Conservation (phyloP, 1,140 invertebrate species). For the Trachymyrmex septentrionalis region DNA sequence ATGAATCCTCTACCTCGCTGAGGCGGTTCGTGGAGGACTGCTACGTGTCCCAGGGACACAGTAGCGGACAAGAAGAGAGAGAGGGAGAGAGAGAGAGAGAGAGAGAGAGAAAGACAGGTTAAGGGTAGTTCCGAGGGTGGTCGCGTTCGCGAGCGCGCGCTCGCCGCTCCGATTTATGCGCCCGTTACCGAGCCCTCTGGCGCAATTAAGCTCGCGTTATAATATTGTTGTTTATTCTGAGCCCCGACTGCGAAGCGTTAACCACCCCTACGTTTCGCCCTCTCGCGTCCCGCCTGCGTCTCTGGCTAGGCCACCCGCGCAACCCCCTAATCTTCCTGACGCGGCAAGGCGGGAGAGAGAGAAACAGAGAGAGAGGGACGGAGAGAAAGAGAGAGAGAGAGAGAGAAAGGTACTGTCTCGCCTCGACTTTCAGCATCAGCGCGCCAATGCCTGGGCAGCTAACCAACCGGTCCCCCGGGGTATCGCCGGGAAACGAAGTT, state of each 20-base stretch:
- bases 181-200: conserved; percentile 84
- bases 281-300: conserved; percentile 61
- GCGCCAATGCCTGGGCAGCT: conserved; percentile 62
- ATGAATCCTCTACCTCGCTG: conserved; percentile 82
- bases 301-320: conserved; percentile 71
- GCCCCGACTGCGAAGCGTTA: conserved; percentile 82
- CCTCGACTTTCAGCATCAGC: conserved; percentile 71
- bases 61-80: conserved; percentile 61
- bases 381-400: not conserved
- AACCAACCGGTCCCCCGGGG: conserved; percentile 66
- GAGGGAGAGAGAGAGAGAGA: conserved; percentile 36
- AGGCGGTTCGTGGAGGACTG: conserved; percentile 72
- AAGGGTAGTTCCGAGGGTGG: conserved; percentile 74
- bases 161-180: conserved; percentile 83
- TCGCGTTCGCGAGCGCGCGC: conserved; percentile 70
- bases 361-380: not conserved
- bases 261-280: conserved; percentile 75
- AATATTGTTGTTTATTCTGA: conserved; percentile 86
- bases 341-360: conserved; percentile 71
- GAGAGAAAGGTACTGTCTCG: conserved; percentile 52
- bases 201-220: conserved; percentile 86
- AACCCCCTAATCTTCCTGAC: conserved; percentile 82
- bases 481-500: conserved; percentile 65
- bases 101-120: conserved; percentile 43
- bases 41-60: conserved; percentile 64